Evolutionary conservation across 2,888 invertebrate species (phyloP), one percentile per base, ranked within the genome.

Genomic region (Gerosis bhagava): DNA sequence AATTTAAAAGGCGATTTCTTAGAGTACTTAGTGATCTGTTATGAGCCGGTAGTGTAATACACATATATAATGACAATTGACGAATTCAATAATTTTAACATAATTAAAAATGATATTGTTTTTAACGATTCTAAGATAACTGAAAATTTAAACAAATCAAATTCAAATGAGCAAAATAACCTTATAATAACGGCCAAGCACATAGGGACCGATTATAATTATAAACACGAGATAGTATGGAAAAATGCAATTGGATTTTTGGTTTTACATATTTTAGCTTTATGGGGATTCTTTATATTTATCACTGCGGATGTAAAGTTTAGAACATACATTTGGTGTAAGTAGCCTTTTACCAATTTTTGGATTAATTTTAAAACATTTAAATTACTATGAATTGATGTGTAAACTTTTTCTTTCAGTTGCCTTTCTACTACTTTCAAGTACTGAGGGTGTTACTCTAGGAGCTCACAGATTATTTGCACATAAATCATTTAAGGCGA

Each of bases 381-480:
- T n/a, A n/a, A n/a, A n/a, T n/a, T n/a, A n/a, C n/a, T n/a, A n/a
- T n/a, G n/a, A n/a, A n/a, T n/a, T n/a, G n/a, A n/a, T n/a, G n/a
- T n/a, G n/a, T n/a, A n/a, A n/a, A n/a, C 19, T 36, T 35, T 48
- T 36, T 3, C 35, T 73, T 67, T 50, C 61, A 77, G 81, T 60
- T 41, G 7, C 62, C 0, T 26, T 69, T 5, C 12, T 78, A 4
- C 55, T 60, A 3, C 51, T 72, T 8, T 53, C 67, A 0, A 69
- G 80, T 17, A 77, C 89, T 5, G 83, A 90, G 69, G 95, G 95
- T 7, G 91, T 95, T 1, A 95, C 95, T 3, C 93, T 95, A 39
- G 96, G 96, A 8, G 94, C 95, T 0, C 97, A 97, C 70, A 83
- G 97, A 51, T 80, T 94, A 1, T 97, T 93, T 87, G 90, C 96